phyloP scores from a whole-genome alignment of 2,888 invertebrate genomes.

The Drymonia ruficornis region DNA sequence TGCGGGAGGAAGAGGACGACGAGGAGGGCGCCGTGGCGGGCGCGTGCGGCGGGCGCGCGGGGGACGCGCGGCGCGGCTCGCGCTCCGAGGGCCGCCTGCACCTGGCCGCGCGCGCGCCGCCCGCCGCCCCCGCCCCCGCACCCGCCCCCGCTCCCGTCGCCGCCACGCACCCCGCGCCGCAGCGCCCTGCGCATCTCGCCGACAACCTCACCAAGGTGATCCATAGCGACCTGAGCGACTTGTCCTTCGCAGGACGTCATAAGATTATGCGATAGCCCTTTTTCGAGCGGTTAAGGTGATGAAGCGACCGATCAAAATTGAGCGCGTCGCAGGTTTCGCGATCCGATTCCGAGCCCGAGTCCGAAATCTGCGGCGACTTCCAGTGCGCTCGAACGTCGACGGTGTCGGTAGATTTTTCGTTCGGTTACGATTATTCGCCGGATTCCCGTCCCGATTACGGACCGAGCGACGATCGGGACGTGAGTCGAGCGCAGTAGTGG shows the following conservation, averaged over 20 bases:
- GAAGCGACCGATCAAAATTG: no score
- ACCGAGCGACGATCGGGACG: no score
- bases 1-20: conserved; percentile 96
- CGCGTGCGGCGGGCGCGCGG: conserved; percentile 83
- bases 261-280: no score
- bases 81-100: conserved; percentile 92
- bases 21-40: conserved; percentile 87
- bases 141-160: conserved; percentile 81
- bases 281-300: no score
- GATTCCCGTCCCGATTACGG: no score
- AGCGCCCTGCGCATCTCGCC: conserved; percentile 83
- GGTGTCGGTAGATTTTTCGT: no score
- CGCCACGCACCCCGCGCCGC: conserved; percentile 81
- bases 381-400: no score
- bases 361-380: no score
- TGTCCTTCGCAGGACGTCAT: not conserved
- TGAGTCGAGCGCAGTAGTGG: no score
- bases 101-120: conserved; percentile 87
- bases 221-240: conserved; percentile 9
- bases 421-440: no score
- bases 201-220: conserved; percentile 83
- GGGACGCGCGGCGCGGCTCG: conserved; percentile 86
- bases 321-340: no score
- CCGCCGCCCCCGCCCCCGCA: conserved; percentile 83
- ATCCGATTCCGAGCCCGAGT: no score